A percentile compares a stretch with the other conserved stretches of the same genome.
Conservation (phyloP, 2,888 invertebrate genomes). For the Eilema sororculum region DNA sequence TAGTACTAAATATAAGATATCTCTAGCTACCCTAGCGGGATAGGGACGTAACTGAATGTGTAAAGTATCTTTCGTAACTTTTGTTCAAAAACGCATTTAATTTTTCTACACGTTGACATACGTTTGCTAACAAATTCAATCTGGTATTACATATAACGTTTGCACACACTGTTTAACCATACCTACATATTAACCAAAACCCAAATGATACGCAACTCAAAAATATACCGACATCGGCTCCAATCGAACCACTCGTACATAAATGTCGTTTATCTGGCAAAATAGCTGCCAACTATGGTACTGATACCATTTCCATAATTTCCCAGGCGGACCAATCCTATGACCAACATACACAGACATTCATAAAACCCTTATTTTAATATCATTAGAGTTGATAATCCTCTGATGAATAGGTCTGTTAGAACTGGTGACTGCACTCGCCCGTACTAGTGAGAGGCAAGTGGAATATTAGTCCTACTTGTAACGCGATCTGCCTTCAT, state of each 20-base stretch:
- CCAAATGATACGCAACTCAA: slow-evolving; percentile 9
- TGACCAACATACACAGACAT: slow-evolving; percentile 31
- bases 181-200: too few species aligned
- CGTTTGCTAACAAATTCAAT: too few species aligned
- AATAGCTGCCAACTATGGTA: slow-evolving; percentile 67
- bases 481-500: slow-evolving; percentile 57
- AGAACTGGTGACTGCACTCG: slow-evolving; percentile 25
- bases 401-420: background rate
- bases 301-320: slow-evolving; percentile 69
- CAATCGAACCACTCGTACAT: slow-evolving; percentile 58
- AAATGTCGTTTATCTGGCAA: slow-evolving; percentile 69
- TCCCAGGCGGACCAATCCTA: slow-evolving; percentile 61
- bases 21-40: too few species aligned
- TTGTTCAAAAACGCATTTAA: too few species aligned
- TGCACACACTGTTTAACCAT: too few species aligned
- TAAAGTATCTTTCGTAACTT: too few species aligned
- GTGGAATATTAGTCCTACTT: slow-evolving; percentile 61
- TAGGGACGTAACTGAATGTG: too few species aligned
- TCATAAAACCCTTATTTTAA: background rate
- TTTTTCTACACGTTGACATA: too few species aligned
- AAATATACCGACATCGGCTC: slow-evolving; percentile 28
- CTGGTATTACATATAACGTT: too few species aligned
- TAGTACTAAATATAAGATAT: too few species aligned
- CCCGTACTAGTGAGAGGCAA: slow-evolving; percentile 54
- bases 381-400: slow-evolving; percentile 18